Evolutionary conservation across 2,113 vertebrate species (phyloP), one percentile per base, ranked within the genome.

Genomic region (Genyomyrus donnyi): DNA sequence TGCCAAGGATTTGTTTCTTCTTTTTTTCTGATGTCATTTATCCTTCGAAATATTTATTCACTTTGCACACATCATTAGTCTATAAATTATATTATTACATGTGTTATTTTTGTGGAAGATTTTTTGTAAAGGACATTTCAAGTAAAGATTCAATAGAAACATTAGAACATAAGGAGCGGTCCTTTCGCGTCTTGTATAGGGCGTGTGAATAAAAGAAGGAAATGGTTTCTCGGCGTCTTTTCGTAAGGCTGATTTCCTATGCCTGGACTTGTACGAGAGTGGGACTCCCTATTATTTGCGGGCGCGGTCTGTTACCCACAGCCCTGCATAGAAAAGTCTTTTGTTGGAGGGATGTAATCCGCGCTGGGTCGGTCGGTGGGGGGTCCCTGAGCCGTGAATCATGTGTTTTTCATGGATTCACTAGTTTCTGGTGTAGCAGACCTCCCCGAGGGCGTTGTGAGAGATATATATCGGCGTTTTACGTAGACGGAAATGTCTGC

Each of bases 301-400:
- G 87, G 90, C 53, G 31, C 62, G 11, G 24, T 49, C 88, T 88
- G 89, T 89, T 89, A 89, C 89, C 87, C 50, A 86, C 89, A 50
- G 45, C 17, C 45, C 89, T 87, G 89, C 46, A 91, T 90, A n/a
- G 10, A 89, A 90, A 90, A 77, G 85, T 90, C 58, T 91, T 91
- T 92, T 91, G 90, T 93, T 89, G 77, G 27, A 31, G 88, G 27
- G 77, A 91, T 94, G 92, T 93, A 92, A 93, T 94, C 93, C 88
- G 50, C 89, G 91, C 90, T 93, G 91, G 93, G 93, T 92, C 91
- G 90, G 89, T 89, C 89, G 90, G 90, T 90, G 46, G 88, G 90
- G 93, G 92, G 91, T 92, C 90, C 17, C 27, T 85, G 19, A 90
- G 90, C 80, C 58, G 80, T 74, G 89, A 91, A 58, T 53, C 86